These are phyloP conservation scores for Seriola quinqueradiata DNA, from an alignment of 2,113 vertebrate species.

Conservation along the genomic window DNA sequence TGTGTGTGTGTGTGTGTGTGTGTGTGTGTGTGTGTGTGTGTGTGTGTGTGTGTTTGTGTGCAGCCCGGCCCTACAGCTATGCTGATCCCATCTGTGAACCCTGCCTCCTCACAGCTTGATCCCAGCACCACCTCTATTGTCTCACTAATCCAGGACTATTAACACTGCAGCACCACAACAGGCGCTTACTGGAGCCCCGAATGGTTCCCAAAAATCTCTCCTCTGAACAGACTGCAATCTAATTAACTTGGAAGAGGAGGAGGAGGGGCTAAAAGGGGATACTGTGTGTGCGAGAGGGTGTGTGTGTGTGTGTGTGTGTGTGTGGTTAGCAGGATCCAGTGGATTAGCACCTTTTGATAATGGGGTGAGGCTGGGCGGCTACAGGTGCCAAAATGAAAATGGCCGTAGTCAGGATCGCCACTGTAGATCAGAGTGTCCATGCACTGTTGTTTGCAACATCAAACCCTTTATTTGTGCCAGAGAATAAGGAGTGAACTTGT, in stretches of 20 bases:
- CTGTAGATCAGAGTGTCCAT: background rate
- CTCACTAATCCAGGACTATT: conserved; percentile 75
- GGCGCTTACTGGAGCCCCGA: conserved; percentile 35
- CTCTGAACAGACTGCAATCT: conserved; percentile 61
- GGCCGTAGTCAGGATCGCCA: conserved; percentile 13
- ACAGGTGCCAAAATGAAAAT: conserved; percentile 60
- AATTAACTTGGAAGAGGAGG: conserved; percentile 47
- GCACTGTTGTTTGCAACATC: background rate
- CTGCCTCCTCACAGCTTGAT: conserved; percentile 71
- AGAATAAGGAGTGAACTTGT: too few relatives aligned
- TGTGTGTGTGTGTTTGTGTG: conserved; percentile 9
- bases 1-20: conserved; percentile 10
- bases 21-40: conserved; percentile 24
- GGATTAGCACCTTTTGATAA: conserved; percentile 64
- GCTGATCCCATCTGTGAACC: conserved; percentile 74
- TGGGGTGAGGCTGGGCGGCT: conserved; percentile 1
- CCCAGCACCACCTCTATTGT: conserved; percentile 68
- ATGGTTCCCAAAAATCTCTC: conserved; percentile 60
- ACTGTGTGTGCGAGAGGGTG: conserved; percentile 28
- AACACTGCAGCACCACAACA: conserved; percentile 62
- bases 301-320: conserved; percentile 48
- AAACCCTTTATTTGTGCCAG: too few relatives aligned
- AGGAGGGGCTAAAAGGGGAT: background rate
- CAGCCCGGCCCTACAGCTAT: conserved; percentile 55
- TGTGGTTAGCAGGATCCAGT: conserved; percentile 57